Conservation (phyloP, 2,797 vertebrate genomes). For the Lepilemur ruficaudatus region DNA sequence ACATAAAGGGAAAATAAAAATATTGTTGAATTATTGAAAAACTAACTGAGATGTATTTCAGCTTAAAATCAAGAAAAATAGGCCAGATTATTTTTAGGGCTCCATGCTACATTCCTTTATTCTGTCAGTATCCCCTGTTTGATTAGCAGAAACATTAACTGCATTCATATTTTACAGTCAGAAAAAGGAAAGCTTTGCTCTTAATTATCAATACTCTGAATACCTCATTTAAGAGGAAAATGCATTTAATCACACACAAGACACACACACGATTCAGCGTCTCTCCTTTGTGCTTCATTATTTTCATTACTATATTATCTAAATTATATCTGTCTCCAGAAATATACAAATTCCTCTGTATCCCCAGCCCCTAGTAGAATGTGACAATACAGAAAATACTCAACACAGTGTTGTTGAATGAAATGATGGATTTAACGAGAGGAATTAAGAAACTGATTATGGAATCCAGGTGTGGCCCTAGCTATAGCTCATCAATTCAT, state of each 20-base stretch:
- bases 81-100: neutral
- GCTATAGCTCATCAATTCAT: neutral
- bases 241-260: neutral
- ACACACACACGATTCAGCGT: neutral
- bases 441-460: neutral
- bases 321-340: neutral
- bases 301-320: neutral
- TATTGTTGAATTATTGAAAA: slow-evolving; percentile 17
- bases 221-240: slow-evolving; percentile 27
- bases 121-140: neutral
- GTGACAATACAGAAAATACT: slow-evolving; percentile 21
- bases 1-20: slow-evolving; percentile 10
- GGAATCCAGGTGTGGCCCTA: neutral
- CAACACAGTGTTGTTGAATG: neutral
- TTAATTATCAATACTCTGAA: neutral
- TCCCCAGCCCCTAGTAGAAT: neutral
- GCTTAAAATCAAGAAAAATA: neutral
- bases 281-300: neutral
- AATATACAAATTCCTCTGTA: neutral
- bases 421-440: neutral
- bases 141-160: neutral
- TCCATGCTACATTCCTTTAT: neutral
- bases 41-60: neutral
- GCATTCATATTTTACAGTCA: neutral
- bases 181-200: neutral